A percentile compares a stretch with the other conserved stretches of the same genome.
phyloP scores from a whole-genome alignment of 1,140 invertebrate genomes.

The Macrosteles quadrilineatus region DNA sequence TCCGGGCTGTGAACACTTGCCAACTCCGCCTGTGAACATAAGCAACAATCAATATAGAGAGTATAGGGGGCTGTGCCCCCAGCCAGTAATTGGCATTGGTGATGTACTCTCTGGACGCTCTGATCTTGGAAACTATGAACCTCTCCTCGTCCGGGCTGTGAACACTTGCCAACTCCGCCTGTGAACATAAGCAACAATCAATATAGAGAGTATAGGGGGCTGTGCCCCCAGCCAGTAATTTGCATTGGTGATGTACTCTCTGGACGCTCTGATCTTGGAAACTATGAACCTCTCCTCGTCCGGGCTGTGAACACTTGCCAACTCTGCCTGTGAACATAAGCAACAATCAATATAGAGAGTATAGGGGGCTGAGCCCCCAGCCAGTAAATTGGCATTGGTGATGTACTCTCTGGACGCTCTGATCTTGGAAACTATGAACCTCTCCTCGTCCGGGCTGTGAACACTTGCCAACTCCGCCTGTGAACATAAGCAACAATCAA shows the following conservation, averaged over 20 bases:
- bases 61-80: slow-evolving; percentile 54
- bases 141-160: slow-evolving; percentile 59
- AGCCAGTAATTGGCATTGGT: slow-evolving; percentile 70
- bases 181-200: too few relatives aligned
- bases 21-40: slow-evolving; percentile 50
- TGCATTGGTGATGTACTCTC: slow-evolving; percentile 64
- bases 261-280: slow-evolving; percentile 61
- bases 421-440: slow-evolving; percentile 64
- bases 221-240: slow-evolving; percentile 67
- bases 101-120: slow-evolving; percentile 64
- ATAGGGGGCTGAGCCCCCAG: slow-evolving; percentile 57
- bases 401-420: slow-evolving; percentile 64
- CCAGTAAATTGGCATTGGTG: slow-evolving; percentile 68
- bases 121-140: slow-evolving; percentile 63
- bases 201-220: too few relatives aligned
- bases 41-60: too few relatives aligned
- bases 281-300: slow-evolving; percentile 67
- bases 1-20: slow-evolving; percentile 53
- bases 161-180: slow-evolving; percentile 50
- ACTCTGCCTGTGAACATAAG: slow-evolving; percentile 46
- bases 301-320: slow-evolving; percentile 49
- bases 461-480: slow-evolving; percentile 51
- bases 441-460: slow-evolving; percentile 58
- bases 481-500: too few relatives aligned
- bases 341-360: too few relatives aligned